Percentiles rank a stretch among this genome's conserved stretches.
These are phyloP conservation scores for Palloptera scutellata DNA, from an alignment of 2,888 invertebrate genomes.

Conservation along the genomic window DNA sequence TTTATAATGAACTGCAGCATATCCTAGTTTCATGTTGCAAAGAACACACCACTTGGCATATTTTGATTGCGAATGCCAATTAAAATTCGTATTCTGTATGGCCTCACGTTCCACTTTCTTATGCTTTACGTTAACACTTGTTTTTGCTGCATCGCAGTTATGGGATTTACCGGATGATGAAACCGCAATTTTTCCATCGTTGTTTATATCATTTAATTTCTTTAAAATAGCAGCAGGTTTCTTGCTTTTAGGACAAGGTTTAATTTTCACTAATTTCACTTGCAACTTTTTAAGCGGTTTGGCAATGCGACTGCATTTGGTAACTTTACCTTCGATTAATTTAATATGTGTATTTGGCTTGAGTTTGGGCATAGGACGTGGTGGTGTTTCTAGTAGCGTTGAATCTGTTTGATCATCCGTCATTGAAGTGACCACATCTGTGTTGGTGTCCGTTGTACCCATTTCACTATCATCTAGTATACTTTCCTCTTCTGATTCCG, in stretches of 20 bases:
- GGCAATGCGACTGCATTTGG: background rate
- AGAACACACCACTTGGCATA: constrained; percentile 48
- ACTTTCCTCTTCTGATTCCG: background rate
- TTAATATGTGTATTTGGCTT: constrained; percentile 47
- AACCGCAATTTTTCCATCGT: constrained; percentile 6
- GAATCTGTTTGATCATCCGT: constrained; percentile 14
- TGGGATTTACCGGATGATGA: background rate
- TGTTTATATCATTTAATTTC: constrained; percentile 2
- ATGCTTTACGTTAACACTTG: too few species aligned
- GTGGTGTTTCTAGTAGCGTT: constrained; percentile 19
- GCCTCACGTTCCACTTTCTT: constrained; percentile 1
- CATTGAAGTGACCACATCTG: constrained; percentile 1
- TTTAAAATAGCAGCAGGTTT: constrained; percentile 13
- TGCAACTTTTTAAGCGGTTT: background rate
- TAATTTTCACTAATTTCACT: constrained; percentile 24
- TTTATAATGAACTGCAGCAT: constrained; percentile 58
- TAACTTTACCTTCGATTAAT: constrained; percentile 35
- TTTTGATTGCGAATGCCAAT: constrained; percentile 54
- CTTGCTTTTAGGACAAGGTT: constrained; percentile 33
- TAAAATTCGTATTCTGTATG: constrained; percentile 46
- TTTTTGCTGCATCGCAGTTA: too few species aligned
- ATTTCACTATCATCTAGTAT: background rate
- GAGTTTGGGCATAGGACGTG: constrained; percentile 46
- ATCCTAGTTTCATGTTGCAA: constrained; percentile 42
- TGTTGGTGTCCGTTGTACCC: background rate